Base-by-base conservation (phyloP, 1,140 invertebrate species). In the Hydropsyche tenuis region DNA sequence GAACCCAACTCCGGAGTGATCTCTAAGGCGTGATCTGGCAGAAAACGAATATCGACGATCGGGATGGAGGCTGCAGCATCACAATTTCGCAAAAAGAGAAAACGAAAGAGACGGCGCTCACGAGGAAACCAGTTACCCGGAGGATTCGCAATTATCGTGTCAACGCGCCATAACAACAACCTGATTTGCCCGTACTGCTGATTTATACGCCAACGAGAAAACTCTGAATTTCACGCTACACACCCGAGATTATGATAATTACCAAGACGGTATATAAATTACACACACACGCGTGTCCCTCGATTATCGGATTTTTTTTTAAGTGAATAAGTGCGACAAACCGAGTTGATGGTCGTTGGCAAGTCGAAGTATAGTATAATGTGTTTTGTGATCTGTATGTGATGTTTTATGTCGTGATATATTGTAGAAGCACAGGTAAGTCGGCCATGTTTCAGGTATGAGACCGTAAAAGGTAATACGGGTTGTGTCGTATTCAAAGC, bases 81-180 rank as follows among this genome's bases (percentile, higher is more conserved):
- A 9, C 30, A 37, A 37, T 37, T 37, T 37, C 30, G 30, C 30
- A 37, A 37, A 37, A 62, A 22, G 23, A 16, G n/a, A 25, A 62
- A 62, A 62, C 18, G 56, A 23, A n/a, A n/a, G 18, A 14, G 56
- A 20, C 18, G 18, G 56, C 64, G 14, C 5, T 20, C 1, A 20
- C 7, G 27, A 30, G 42, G 43, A 69, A 69, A 69, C 66, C 66
- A 69, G 66, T 69, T 66, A 46, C 22, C 64, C 27, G 62, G 37
- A 22, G 25, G 64, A 46, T 69, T 69, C 66, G 66, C 66, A 69
- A 69, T 69, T 69, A 69, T 69, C 66, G 66, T 53, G 66, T 69
- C 66, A 69, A 69, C 66, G 27, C 45, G 66, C 7, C 66, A 46
- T 46, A 53, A 42, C 60, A 63, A 63, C 66, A 51, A 51, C 45